A percentile compares a stretch with the other conserved stretches of the same genome.
phyloP scores from a whole-genome alignment of 2,797 vertebrate species.

The Sternotherus odoratus region DNA sequence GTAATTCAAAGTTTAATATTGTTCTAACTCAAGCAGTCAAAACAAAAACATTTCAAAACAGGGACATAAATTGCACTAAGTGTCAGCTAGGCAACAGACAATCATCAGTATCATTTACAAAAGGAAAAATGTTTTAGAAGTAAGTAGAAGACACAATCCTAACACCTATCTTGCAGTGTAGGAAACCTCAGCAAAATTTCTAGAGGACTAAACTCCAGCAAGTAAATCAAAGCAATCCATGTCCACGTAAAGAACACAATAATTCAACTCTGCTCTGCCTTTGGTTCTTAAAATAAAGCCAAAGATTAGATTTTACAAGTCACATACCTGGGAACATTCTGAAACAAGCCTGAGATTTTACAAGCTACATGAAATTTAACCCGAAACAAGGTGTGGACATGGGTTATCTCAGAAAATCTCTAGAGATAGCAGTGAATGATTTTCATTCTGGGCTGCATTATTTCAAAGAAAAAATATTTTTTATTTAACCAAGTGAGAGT shows the following conservation, averaged over 20 bases:
- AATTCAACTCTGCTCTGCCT: neutral
- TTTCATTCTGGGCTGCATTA: neutral
- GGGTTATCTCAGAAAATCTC: neutral
- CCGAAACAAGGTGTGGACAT: neutral
- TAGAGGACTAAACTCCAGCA: neutral
- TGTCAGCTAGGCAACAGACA: neutral
- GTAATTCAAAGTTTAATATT: neutral
- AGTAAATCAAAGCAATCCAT: neutral
- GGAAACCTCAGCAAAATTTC: neutral
- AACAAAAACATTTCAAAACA: neutral
- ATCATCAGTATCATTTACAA: neutral
- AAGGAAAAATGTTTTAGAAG: neutral
- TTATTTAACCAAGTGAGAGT: neutral
- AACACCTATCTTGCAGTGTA: neutral
- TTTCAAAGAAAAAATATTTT: neutral
- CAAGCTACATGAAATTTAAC: neutral
- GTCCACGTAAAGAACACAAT: neutral
- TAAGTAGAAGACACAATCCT: neutral
- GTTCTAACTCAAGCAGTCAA: neutral
- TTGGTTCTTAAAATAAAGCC: neutral
- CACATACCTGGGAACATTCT: neutral
- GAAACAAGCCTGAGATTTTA: neutral
- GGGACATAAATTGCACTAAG: neutral
- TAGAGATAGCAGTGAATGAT: neutral
- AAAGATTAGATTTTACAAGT: neutral